These are phyloP conservation scores for Pterobdella sp. DNA, from an alignment of 2,888 invertebrate genomes.

Conservation along the genomic window DNA sequence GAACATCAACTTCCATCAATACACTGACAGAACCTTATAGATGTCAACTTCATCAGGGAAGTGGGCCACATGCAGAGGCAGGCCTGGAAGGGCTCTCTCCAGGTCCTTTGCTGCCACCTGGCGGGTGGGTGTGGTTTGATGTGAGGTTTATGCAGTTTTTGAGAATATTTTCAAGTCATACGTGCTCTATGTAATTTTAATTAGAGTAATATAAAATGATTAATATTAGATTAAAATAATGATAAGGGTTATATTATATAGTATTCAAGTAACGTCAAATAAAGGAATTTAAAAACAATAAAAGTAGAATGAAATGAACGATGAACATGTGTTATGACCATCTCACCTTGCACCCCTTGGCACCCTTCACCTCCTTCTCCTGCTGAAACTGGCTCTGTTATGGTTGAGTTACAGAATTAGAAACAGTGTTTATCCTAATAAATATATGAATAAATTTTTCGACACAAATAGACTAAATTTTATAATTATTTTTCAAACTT, in stretches of 20 bases:
- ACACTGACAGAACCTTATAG: slow-evolving; percentile 43
- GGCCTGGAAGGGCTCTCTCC: slow-evolving; percentile 90
- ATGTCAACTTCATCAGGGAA: slow-evolving; percentile 85
- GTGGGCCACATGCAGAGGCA: slow-evolving; percentile 82
- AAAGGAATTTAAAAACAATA: too few relatives aligned
- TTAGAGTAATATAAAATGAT: too few relatives aligned
- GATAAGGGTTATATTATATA: too few relatives aligned
- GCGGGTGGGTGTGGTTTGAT: too few relatives aligned
- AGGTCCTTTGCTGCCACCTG: slow-evolving; percentile 86
- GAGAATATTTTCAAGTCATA: too few relatives aligned
- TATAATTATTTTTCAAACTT: too few relatives aligned
- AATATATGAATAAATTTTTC: background rate
- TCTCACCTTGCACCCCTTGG: slow-evolving; percentile 80
- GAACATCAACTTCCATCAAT: slow-evolving; percentile 1
- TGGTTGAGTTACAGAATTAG: background rate
- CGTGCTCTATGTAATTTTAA: too few relatives aligned
- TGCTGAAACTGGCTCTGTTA: slow-evolving; percentile 67
- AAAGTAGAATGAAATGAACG: too few relatives aligned
- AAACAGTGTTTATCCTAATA: slow-evolving; percentile 8
- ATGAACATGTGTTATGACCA: background rate
- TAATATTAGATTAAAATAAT: too few relatives aligned
- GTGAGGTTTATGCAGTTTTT: too few relatives aligned
- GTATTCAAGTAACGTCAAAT: too few relatives aligned
- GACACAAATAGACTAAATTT: too few relatives aligned
- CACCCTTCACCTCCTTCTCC: slow-evolving; percentile 84